phyloP scores from a whole-genome alignment of 2,797 vertebrate species.

The Cossypha heuglini region DNA sequence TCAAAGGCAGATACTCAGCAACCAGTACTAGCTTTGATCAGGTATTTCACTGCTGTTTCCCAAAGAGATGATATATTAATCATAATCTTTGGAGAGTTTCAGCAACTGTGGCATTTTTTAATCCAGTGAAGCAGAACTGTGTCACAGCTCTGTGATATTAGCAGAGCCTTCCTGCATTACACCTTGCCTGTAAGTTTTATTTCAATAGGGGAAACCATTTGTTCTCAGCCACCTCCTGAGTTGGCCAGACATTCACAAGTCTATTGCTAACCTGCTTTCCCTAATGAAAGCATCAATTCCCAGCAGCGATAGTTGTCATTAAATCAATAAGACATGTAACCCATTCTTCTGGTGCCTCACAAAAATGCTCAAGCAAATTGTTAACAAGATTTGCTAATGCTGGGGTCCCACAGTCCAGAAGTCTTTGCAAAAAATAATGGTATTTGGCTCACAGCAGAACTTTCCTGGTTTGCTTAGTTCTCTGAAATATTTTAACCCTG shows the following conservation, averaged over 20 bases:
- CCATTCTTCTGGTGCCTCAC: not conserved
- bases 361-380: not conserved
- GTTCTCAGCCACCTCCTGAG: not conserved
- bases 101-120: not conserved
- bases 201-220: not conserved
- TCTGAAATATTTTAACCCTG: not conserved
- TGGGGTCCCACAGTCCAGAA: not conserved
- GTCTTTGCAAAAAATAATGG: not conserved
- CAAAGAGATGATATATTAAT: not conserved
- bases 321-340: slow-evolving; percentile 19
- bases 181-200: not conserved
- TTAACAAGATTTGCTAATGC: slow-evolving; percentile 4
- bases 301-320: not conserved
- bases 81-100: not conserved
- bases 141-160: not conserved
- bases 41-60: not conserved
- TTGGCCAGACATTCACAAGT: not conserved
- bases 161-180: not conserved
- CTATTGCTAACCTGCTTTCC: slow-evolving; percentile 25
- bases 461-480: not conserved
- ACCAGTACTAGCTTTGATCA: not conserved
- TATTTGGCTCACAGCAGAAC: not conserved
- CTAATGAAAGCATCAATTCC: slow-evolving; percentile 48
- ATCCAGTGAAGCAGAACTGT: not conserved
- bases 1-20: not conserved